Percentiles rank a stretch among this genome's conserved stretches.
These are phyloP conservation scores for Carcina quercana DNA, from an alignment of 2,888 invertebrate species.

Conservation along the genomic window DNA sequence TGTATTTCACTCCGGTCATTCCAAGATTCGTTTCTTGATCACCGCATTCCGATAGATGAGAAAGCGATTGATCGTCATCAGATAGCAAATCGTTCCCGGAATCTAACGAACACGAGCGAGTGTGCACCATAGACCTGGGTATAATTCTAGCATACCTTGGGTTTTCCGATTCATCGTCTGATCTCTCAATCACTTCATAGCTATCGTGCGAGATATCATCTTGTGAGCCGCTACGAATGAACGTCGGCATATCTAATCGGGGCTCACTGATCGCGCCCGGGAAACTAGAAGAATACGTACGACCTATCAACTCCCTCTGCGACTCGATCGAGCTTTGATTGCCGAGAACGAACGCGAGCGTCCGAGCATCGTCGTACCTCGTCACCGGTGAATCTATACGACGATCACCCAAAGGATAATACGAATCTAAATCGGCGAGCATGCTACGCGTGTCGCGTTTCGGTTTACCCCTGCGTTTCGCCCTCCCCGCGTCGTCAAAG, in stretches of 20 bases:
- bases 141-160: constrained; percentile 42
- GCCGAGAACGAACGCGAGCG: constrained; percentile 42
- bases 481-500: constrained; percentile 81
- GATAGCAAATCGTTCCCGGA: constrained; percentile 86
- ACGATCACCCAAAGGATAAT: constrained; percentile 53
- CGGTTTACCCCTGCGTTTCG: constrained; percentile 71
- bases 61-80: constrained; percentile 79
- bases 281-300: constrained; percentile 90
- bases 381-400: constrained; percentile 81
- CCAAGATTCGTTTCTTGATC: constrained; percentile 73
- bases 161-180: constrained; percentile 75
- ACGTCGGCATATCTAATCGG: constrained; percentile 77
- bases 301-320: constrained; percentile 79
- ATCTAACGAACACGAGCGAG: constrained; percentile 83
- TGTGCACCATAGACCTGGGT: constrained; percentile 53
- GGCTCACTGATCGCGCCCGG: constrained; percentile 85
- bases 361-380: constrained; percentile 76
- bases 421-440: constrained; percentile 47
- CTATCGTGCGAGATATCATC: constrained; percentile 93
- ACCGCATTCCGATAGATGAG: constrained; percentile 65
- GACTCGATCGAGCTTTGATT: constrained; percentile 77
- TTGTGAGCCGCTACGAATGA: constrained; percentile 82
- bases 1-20: constrained; percentile 76
- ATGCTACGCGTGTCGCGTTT: constrained; percentile 50
- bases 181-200: constrained; percentile 88